Evolutionary conservation across 2,888 invertebrate species (phyloP).

Genomic region (Galerucella pusilla): DNA sequence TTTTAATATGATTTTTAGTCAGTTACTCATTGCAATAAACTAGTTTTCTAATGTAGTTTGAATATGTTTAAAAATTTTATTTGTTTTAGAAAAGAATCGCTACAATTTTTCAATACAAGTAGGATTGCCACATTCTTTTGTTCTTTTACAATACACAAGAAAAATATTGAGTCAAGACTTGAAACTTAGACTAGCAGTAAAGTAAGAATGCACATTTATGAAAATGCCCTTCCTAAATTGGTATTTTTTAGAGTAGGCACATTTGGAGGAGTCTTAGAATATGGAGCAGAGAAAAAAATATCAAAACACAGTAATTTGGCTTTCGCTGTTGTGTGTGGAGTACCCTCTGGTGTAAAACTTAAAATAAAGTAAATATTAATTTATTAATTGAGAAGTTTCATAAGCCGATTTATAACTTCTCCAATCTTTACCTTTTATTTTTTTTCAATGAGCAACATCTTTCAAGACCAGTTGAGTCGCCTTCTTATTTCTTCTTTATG

Average conservation of each 20-base stretch:
- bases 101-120: constrained; percentile 81
- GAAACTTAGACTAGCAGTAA: constrained; percentile 74
- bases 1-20: neutral
- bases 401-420: too few relatives aligned
- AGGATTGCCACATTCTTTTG: constrained; percentile 83
- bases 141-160: constrained; percentile 79
- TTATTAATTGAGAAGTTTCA: neutral
- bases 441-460: too few relatives aligned
- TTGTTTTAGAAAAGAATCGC: constrained; percentile 59
- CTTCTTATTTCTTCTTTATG: too few relatives aligned
- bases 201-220: constrained; percentile 46
- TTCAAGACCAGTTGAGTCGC: too few relatives aligned
- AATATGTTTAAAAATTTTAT: neutral
- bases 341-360: constrained; percentile 88
- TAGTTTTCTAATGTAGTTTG: too few relatives aligned
- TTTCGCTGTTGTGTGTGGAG: constrained; percentile 85
- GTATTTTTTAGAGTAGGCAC: constrained; percentile 77
- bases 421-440: too few relatives aligned
- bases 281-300: constrained; percentile 92
- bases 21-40: too few relatives aligned
- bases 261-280: constrained; percentile 88
- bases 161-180: constrained; percentile 84
- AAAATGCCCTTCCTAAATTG: neutral
- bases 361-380: constrained; percentile 78
- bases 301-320: constrained; percentile 89